Evolutionary conservation across 35 echinoderm and acorn worm species (phyloP).

Genomic region (Strongylocentrotus purpuratus): DNA sequence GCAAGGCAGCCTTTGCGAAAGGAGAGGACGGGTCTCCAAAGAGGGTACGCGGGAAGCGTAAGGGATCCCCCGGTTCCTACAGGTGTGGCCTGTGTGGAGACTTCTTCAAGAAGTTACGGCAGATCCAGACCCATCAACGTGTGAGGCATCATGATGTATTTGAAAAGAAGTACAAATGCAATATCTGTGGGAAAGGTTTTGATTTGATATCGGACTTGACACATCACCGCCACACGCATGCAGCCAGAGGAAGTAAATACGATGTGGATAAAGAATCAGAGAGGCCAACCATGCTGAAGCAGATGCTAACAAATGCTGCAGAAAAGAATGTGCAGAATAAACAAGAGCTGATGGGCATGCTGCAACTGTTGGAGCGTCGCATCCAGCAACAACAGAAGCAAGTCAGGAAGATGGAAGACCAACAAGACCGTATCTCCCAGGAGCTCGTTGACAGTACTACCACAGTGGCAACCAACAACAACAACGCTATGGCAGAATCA

Average conservation of each 20-base stretch:
- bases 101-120: slow-evolving; percentile 91
- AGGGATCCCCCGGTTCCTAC: slow-evolving; percentile 74
- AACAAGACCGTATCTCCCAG: slow-evolving; percentile 77
- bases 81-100: slow-evolving; percentile 89
- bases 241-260: slow-evolving; percentile 78
- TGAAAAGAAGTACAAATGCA: slow-evolving; percentile 99
- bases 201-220: slow-evolving; percentile 94
- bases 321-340: slow-evolving; percentile 80
- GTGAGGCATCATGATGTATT: slow-evolving; percentile 95
- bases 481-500: not conserved
- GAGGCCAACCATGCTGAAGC: slow-evolving; percentile 49
- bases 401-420: slow-evolving; percentile 91
- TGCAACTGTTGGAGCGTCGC: slow-evolving; percentile 88
- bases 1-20: slow-evolving; percentile 81
- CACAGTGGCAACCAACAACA: slow-evolving; percentile 12
- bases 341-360: slow-evolving; percentile 88
- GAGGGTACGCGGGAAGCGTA: slow-evolving; percentile 74
- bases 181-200: slow-evolving; percentile 95
- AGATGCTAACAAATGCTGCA: slow-evolving; percentile 30
- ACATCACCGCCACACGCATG: slow-evolving; percentile 87
- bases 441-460: slow-evolving; percentile 54
- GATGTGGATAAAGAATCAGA: slow-evolving; percentile 79
- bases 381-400: slow-evolving; percentile 91
- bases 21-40: slow-evolving; percentile 72
- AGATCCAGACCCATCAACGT: slow-evolving; percentile 97